Percentiles rank a stretch among this genome's conserved stretches.
Conservation (phyloP, 1,140 invertebrate genomes). For the Watersipora subatra region DNA sequence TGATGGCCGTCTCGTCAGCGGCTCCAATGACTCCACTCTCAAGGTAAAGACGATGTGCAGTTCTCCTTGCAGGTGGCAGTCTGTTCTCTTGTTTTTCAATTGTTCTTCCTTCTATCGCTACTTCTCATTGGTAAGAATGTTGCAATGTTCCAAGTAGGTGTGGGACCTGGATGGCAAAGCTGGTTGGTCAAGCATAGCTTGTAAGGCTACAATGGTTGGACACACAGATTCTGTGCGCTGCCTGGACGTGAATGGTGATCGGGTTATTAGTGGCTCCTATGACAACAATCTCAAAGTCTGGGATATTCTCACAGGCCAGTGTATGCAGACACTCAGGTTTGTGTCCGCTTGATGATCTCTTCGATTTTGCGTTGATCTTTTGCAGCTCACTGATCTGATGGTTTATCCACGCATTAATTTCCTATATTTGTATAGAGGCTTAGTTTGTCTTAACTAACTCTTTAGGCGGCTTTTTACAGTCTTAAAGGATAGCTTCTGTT, state of each 20-base stretch:
- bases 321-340: conserved; percentile 39
- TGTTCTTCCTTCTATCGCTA: too few species aligned
- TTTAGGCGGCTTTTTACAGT: too few species aligned
- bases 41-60: conserved; percentile 28
- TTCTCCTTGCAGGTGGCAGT: not conserved
- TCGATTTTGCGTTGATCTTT: too few species aligned
- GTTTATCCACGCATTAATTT: too few species aligned
- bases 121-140: too few species aligned
- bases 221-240: conserved; percentile 44
- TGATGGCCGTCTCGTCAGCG: conserved; percentile 44
- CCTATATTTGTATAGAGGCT: too few species aligned
- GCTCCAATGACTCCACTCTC: conserved; percentile 44
- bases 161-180: conserved; percentile 46
- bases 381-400: too few species aligned
- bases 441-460: too few species aligned
- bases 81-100: too few species aligned
- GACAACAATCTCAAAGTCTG: conserved; percentile 45
- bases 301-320: conserved; percentile 39
- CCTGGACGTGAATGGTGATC: conserved; percentile 41
- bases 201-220: conserved; percentile 47
- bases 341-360: too few species aligned
- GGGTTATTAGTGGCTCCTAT: conserved; percentile 44
- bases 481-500: too few species aligned
- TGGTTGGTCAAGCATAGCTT: conserved; percentile 47
- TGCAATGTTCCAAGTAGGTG: too few species aligned